Evolutionary conservation across 2,797 vertebrate genomes (phyloP), one percentile per base, ranked within the genome.

Genomic region (Scomberomorus guttatus): DNA sequence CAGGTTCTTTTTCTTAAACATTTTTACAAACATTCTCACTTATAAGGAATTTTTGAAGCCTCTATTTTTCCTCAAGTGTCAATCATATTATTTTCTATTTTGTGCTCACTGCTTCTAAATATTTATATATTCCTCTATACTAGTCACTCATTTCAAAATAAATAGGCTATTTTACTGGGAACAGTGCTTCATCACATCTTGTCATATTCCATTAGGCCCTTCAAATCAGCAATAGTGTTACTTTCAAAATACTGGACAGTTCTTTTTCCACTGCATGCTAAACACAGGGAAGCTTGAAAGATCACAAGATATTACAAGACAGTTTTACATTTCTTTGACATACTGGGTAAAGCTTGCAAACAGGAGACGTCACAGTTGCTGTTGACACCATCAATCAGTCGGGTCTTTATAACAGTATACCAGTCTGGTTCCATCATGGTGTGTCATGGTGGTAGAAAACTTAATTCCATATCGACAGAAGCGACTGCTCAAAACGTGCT

Each of bases 151-250:
- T 58, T 58, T 58, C 22, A 44, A 61, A 61, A 11, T 25, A 10
- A 29, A 46, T 15, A 29, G 34, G 37, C 7, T 17, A 22, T 72
- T 54, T 62, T 54, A 55, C 20, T 22, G 59, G 18, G 0, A 17
- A 25, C 20, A 44, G 50, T 62, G 37, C 37, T 44, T 63, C 10
- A 54, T 68, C 42, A 61, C 37, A 46, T 54, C 37, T 66, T 59
- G 63, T 67, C 55, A 75, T 52, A 52, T 42, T 59, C 44, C 22
- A 51, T 51, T 29, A 59, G 18, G 4, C 27, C 12, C 11, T 52
- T 52, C 11, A 12, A 59, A 60, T 37, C 20, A 24, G 34, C 34
- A 3, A 13, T 1, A 6, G 0, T 12, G 5, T 42, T 54, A 32
- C 29, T 32, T 37, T 59, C 2, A 37, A 2, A 20, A 46, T 37